A percentile compares a stretch with the other conserved stretches of the same genome.
Conservation (phyloP, 2,888 invertebrate species). For the Proisotoma minuta region DNA sequence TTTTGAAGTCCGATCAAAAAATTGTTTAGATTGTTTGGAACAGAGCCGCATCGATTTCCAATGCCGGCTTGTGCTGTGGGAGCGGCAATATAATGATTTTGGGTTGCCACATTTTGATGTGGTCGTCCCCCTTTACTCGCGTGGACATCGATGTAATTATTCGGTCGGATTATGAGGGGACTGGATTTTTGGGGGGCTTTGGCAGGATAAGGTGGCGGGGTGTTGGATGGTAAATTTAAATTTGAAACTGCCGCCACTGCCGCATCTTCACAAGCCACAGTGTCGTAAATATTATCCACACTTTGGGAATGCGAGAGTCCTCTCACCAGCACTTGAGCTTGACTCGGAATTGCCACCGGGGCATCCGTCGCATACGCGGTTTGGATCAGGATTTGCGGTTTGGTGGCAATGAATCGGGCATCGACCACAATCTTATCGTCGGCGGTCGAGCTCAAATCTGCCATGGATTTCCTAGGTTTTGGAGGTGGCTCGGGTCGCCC, state of each 20-base stretch:
- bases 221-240: slow-evolving; percentile 30
- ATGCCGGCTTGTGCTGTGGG: slow-evolving; percentile 16
- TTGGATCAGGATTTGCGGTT: slow-evolving; percentile 69
- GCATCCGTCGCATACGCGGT: slow-evolving; percentile 71
- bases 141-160: slow-evolving; percentile 62
- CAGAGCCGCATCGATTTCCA: slow-evolving; percentile 40
- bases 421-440: slow-evolving; percentile 57
- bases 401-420: slow-evolving; percentile 70
- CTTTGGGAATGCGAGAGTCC: slow-evolving; percentile 41
- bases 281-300: slow-evolving; percentile 47
- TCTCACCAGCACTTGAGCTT: slow-evolving; percentile 41
- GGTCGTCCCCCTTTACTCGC: slow-evolving; percentile 50
- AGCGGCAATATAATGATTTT: background rate
- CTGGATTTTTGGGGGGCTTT: slow-evolving; percentile 13
- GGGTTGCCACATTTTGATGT: background rate
- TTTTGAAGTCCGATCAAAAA: slow-evolving; percentile 46
- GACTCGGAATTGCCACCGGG: slow-evolving; percentile 51
- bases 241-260: slow-evolving; percentile 1
- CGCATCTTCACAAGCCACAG: slow-evolving; percentile 43
- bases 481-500: slow-evolving; percentile 44
- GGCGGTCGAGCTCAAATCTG: slow-evolving; percentile 23
- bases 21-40: slow-evolving; percentile 46
- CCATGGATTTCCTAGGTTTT: slow-evolving; percentile 40
- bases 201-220: slow-evolving; percentile 41
- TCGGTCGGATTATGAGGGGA: slow-evolving; percentile 54